A percentile compares a stretch with the other conserved stretches of the same genome.
Conservation (phyloP, 2,888 invertebrate genomes). For the Heterodera filipjevi region DNA sequence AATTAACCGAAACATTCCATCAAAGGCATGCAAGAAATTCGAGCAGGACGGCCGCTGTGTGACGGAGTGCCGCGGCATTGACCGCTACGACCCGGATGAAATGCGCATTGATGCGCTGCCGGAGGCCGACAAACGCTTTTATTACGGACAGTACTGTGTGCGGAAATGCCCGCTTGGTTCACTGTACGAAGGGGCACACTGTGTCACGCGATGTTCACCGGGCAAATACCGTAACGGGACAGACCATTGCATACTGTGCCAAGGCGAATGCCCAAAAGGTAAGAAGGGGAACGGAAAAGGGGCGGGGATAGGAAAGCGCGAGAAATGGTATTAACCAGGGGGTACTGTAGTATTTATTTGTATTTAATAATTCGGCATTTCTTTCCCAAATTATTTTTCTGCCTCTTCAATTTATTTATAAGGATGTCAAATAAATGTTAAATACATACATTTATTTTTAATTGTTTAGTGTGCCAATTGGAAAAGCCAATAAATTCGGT, state of each 20-base stretch:
- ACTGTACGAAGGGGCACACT: constrained; percentile 44
- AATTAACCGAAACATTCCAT: constrained; percentile 20
- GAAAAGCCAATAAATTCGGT: constrained; percentile 35
- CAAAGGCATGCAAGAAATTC: constrained; percentile 87
- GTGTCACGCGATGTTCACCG: constrained; percentile 44
- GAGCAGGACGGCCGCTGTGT: constrained; percentile 94
- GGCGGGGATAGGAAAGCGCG: not conserved
- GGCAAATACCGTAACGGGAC: constrained; percentile 41
- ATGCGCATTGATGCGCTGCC: constrained; percentile 37
- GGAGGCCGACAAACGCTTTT: constrained; percentile 68
- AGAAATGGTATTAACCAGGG: too few relatives aligned
- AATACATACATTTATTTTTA: not conserved
- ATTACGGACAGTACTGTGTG: constrained; percentile 79
- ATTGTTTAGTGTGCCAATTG: constrained; percentile 39
- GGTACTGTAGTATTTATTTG: too few relatives aligned
- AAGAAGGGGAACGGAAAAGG: not conserved
- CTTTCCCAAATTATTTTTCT: not conserved
- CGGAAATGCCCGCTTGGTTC: constrained; percentile 51
- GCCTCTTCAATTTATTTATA: too few relatives aligned
- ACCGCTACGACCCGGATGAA: constrained; percentile 76
- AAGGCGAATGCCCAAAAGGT: constrained; percentile 15
- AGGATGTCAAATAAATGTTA: too few relatives aligned
- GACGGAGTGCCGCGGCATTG: constrained; percentile 91
- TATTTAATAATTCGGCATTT: not conserved
- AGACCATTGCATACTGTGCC: constrained; percentile 44